Evolutionary conservation across 2,888 invertebrate species (phyloP).

Genomic region (Odontomyia ornata): DNA sequence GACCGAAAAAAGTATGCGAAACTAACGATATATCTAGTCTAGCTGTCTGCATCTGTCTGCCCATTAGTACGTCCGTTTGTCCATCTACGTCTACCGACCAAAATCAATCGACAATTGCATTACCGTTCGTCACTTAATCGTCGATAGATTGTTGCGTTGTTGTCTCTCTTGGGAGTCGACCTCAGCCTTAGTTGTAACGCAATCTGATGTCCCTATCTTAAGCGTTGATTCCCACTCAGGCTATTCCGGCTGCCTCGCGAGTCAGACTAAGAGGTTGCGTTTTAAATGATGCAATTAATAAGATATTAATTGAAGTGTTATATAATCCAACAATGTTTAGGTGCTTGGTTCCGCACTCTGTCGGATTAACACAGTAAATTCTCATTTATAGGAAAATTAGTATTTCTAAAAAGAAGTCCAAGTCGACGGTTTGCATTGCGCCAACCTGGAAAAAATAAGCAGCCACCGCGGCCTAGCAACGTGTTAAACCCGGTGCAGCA

Average conservation of each 20-base stretch:
- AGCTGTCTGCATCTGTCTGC: slow-evolving; percentile 8
- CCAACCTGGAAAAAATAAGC: not conserved
- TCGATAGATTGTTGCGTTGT: not conserved
- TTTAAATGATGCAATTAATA: slow-evolving; percentile 42
- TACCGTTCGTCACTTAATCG: not conserved
- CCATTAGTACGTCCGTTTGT: not conserved
- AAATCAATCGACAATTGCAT: slow-evolving; percentile 10
- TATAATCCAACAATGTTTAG: slow-evolving; percentile 30
- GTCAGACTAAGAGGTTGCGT: not conserved
- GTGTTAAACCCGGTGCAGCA: not conserved
- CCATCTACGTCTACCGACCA: not conserved
- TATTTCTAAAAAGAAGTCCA: slow-evolving; percentile 26
- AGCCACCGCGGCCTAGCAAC: slow-evolving; percentile 4
- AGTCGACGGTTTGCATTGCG: not conserved
- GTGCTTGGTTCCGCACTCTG: slow-evolving; percentile 23
- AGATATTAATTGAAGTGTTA: slow-evolving; percentile 40
- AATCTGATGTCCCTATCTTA: not conserved
- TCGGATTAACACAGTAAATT: slow-evolving; percentile 22
- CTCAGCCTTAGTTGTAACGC: not conserved
- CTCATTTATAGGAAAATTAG: slow-evolving; percentile 36
- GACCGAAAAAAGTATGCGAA: not conserved
- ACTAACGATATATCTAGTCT: slow-evolving; percentile 24
- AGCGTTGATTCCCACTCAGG: not conserved
- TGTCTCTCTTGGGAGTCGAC: not conserved
- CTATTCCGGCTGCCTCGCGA: not conserved